These are phyloP conservation scores for Drosophila gunungcola DNA, from an alignment of 1,140 invertebrate genomes.

Conservation along the genomic window DNA sequence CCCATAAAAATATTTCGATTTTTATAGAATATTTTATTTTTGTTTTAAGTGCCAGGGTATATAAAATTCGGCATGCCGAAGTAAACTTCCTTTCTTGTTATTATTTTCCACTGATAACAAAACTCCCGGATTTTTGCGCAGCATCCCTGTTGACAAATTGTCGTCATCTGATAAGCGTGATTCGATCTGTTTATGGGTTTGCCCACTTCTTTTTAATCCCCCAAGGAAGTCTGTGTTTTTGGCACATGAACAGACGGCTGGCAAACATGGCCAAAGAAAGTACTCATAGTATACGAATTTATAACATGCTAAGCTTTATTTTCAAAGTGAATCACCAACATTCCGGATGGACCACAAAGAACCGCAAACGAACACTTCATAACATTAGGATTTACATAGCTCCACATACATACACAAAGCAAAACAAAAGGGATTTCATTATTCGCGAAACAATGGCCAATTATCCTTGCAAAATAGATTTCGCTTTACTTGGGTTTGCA, in stretches of 20 bases:
- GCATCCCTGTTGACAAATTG: slow-evolving; percentile 44
- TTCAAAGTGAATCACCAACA: slow-evolving; percentile 70
- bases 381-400: slow-evolving; percentile 29
- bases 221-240: slow-evolving; percentile 21
- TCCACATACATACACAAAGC: slow-evolving; percentile 43
- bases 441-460: not conserved
- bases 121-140: slow-evolving; percentile 56
- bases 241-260: slow-evolving; percentile 5
- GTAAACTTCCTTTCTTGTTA: not conserved
- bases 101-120: slow-evolving; percentile 46
- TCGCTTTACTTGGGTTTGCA: not conserved
- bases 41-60: too few relatives aligned
- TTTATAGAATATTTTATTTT: too few relatives aligned
- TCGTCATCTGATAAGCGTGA: slow-evolving; percentile 43
- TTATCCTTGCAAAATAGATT: slow-evolving; percentile 4
- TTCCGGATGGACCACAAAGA: slow-evolving; percentile 57
- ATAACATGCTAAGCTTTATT: slow-evolving; percentile 74
- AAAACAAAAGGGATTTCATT: slow-evolving; percentile 24
- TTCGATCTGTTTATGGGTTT: slow-evolving; percentile 73
- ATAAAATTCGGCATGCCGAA: too few relatives aligned
- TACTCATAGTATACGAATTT: slow-evolving; percentile 23
- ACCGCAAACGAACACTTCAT: slow-evolving; percentile 69
- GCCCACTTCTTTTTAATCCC: slow-evolving; percentile 12
- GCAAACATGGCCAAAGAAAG: slow-evolving; percentile 25
- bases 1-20: too few relatives aligned